Base-by-base conservation (phyloP, 2,888 invertebrate species). In the Diachrysia chrysitis region DNA sequence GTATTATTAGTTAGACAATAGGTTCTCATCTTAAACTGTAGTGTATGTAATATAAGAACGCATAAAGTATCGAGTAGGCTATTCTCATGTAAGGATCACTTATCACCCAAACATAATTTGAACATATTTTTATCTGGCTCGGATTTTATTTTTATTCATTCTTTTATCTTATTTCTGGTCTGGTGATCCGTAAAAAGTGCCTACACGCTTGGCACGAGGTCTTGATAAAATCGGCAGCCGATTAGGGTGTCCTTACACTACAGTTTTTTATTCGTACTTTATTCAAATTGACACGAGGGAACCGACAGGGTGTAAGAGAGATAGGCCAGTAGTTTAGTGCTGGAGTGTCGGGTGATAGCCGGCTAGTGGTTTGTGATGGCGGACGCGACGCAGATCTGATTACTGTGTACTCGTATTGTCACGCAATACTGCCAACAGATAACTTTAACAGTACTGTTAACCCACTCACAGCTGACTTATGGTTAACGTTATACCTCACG, bases 231-330 rank as follows among this genome's bases (percentile, higher is more conserved):
- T 90, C 89, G 78, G 88, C 87, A 82, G 83, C 83, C 87, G 89
- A 89, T 89, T 89, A 90, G 86, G 87, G 83, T 83, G 83, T 84
- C 87, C 89, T 87, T 87, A 88, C 85, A 87, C 87, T 87, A 88
- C 85, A 89, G 86, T 88, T 91, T 87, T 90, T 91, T 90, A 90
- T 88, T 89, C 84, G 84, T 83, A 86, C 86, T 90, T 92, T 92
- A 92, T 92, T 92, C 88, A 91, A 92, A 91, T 90, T 85, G 91
- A 89, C 88, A 85, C 79, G 84, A 87, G 83, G 81, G 82, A 88
- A 84, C 86, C 86, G 88, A 83, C 87, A 86, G 91, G 82, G 88
- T 88, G 91, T 91, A 89, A 92, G 86, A 82, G 83, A 89, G 92
- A 92, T 90, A 92, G 88, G 87, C 83, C 71, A 83, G 84, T 87